Conservation (phyloP, 2,113 vertebrate species). For the Bos indicus region DNA sequence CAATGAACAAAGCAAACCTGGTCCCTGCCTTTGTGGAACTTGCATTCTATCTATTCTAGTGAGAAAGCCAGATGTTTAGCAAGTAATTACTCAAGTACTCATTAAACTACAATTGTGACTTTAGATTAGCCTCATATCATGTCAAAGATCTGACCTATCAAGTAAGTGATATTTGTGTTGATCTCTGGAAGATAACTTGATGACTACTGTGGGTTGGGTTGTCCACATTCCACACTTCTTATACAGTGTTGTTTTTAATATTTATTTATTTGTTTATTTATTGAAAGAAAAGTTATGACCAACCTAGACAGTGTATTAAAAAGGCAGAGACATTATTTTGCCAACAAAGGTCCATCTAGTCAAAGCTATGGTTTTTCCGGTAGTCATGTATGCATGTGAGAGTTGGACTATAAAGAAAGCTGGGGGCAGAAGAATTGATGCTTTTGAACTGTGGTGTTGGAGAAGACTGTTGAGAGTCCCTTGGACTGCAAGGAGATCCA, state of each 20-base stretch:
- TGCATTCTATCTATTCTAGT: not conserved
- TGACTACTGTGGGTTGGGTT: not conserved
- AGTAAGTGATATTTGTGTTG: not conserved
- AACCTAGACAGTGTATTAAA: not conserved
- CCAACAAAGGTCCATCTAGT: not conserved
- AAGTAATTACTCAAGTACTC: not conserved
- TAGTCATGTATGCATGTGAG: not conserved
- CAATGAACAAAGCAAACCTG: not conserved
- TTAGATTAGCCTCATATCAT: not conserved
- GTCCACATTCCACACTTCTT: not conserved
- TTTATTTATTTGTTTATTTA: not conserved
- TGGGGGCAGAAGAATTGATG: not conserved
- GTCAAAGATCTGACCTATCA: not conserved
- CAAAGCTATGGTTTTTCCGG: not conserved
- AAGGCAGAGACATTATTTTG: not conserved
- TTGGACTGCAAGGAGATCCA: not conserved
- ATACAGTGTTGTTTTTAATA: not conserved
- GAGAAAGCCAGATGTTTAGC: not conserved
- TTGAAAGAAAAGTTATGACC: not conserved
- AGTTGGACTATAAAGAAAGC: not conserved
- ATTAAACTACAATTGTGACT: not conserved
- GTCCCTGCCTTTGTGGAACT: not conserved
- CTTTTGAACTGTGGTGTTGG: not conserved
- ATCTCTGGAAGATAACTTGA: not conserved
- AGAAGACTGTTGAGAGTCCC: not conserved